Conservation (phyloP, 2,888 invertebrate genomes). For the Macrosoma leucophasiata region DNA sequence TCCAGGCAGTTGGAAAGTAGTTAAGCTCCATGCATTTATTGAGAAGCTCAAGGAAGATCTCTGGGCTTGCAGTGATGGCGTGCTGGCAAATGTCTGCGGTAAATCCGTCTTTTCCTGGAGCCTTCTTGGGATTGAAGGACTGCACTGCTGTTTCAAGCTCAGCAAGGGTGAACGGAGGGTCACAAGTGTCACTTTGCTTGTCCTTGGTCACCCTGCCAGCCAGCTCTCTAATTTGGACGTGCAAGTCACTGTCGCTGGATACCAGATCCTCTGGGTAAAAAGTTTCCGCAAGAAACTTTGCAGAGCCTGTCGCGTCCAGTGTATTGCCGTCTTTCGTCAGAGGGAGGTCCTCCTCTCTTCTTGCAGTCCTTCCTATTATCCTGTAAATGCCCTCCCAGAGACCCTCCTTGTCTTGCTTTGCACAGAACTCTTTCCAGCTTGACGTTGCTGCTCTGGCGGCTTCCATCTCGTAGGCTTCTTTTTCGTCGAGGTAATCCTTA, state of each 20-base stretch:
- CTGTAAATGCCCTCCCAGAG: conserved; percentile 15
- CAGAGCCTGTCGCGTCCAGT: not conserved
- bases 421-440: conserved; percentile 16
- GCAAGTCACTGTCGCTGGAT: not conserved
- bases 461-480: conserved; percentile 6
- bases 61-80: not conserved
- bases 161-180: conserved; percentile 10
- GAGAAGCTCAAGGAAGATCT: not conserved
- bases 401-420: conserved; percentile 14
- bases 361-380: conserved; percentile 5
- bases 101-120: conserved; percentile 14
- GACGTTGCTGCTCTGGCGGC: conserved; percentile 1
- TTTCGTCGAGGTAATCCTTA: conserved; percentile 11
- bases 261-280: conserved; percentile 8
- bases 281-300: not conserved
- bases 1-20: conserved; percentile 2
- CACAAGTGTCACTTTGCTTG: not conserved
- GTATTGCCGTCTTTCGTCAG: not conserved
- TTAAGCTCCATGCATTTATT: conserved; percentile 1
- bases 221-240: not conserved
- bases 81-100: conserved; percentile 1
- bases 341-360: conserved; percentile 10
- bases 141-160: conserved; percentile 4
- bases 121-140: conserved; percentile 14
- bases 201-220: not conserved